Evolutionary conservation across 2,113 vertebrate genomes (phyloP).

Genomic region (Calidris pugnax): DNA sequence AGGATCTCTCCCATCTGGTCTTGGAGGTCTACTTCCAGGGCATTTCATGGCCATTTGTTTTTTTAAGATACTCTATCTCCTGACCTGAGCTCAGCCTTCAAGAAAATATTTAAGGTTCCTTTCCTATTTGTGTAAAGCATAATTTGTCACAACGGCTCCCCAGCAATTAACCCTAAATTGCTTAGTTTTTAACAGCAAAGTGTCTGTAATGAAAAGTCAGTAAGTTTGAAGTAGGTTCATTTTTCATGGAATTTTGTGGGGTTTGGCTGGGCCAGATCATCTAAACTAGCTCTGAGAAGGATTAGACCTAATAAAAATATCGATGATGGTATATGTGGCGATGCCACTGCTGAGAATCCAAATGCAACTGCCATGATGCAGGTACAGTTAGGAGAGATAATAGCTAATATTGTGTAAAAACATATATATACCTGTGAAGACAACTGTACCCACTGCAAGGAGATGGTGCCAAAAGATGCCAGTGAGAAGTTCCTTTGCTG

Average conservation of each 20-base stretch:
- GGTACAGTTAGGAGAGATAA: background rate
- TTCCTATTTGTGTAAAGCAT: background rate
- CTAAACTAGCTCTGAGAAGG: background rate
- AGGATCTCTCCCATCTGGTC: background rate
- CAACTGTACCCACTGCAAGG: background rate
- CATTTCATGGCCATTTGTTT: background rate
- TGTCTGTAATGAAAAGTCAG: background rate
- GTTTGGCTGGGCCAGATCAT: background rate
- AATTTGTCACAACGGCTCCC: background rate
- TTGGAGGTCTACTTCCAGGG: background rate
- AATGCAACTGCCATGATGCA: background rate
- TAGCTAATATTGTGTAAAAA: background rate
- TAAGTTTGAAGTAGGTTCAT: background rate
- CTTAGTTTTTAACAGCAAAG: background rate
- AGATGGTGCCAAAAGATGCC: background rate
- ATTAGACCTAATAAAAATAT: background rate
- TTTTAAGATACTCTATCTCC: background rate
- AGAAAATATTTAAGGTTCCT: background rate
- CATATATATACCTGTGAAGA: background rate
- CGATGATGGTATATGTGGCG: background rate
- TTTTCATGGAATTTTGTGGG: background rate
- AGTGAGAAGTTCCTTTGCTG: background rate
- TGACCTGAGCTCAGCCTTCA: background rate
- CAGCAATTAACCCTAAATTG: background rate
- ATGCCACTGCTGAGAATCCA: background rate